Conservation (phyloP, 2,113 vertebrate species). For the Myrmecophaga tridactyla region DNA sequence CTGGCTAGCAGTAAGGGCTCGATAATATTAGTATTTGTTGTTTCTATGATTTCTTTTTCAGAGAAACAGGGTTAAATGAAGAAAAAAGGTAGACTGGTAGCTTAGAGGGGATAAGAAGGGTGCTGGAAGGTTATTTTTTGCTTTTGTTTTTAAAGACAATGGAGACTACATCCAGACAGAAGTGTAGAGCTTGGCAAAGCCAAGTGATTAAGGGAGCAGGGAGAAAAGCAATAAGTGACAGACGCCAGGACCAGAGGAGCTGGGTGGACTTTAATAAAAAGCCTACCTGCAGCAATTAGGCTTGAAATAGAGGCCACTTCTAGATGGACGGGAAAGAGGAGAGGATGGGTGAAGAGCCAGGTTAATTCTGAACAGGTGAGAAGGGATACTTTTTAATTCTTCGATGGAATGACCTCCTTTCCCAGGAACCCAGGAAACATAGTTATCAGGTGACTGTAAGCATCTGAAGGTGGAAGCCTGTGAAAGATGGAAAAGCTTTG, state of each 20-base stretch:
- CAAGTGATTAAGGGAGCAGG: not conserved
- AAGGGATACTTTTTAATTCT: not conserved
- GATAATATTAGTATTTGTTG: not conserved
- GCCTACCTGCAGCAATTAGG: accelerated
- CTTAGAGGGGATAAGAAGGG: not conserved
- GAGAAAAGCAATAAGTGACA: accelerated
- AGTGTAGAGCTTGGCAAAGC: not conserved
- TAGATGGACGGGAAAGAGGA: not conserved
- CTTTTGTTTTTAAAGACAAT: not conserved
- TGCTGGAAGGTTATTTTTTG: not conserved
- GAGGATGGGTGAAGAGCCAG: not conserved
- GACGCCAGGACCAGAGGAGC: not conserved
- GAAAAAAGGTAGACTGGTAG: not conserved
- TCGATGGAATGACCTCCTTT: not conserved
- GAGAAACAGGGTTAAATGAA: not conserved
- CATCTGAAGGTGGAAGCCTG: not conserved
- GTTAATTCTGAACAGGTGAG: not conserved
- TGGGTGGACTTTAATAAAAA: not conserved
- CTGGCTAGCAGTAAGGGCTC: too few relatives aligned
- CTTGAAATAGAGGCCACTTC: not conserved
- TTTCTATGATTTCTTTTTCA: not conserved
- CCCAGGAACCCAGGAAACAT: not conserved
- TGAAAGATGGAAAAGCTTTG: not conserved
- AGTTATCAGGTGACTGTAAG: not conserved
- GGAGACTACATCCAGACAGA: not conserved